phyloP scores from a whole-genome alignment of 2,113 vertebrate genomes.

The Pygathrix nemaeus region DNA sequence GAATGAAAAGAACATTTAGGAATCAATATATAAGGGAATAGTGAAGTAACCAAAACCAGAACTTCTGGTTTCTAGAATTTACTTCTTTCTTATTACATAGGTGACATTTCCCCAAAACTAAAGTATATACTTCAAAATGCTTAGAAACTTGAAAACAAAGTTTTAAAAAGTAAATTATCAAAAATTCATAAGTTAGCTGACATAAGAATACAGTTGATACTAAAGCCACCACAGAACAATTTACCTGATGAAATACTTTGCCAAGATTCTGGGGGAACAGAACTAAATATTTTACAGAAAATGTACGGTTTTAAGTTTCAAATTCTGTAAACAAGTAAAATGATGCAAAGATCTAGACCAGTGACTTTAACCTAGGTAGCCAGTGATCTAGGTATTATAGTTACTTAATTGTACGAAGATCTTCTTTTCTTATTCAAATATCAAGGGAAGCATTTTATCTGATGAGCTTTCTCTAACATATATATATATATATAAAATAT shows the following conservation, averaged over 20 bases:
- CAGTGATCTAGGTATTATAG: not conserved
- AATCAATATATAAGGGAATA: not conserved
- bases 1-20: not conserved
- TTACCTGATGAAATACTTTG: not conserved
- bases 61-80: constrained; percentile 1
- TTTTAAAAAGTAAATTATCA: constrained; percentile 19
- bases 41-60: not conserved
- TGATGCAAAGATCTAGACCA: not conserved
- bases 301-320: constrained; percentile 13
- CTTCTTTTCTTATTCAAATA: not conserved
- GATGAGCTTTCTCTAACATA: not conserved
- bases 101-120: not conserved
- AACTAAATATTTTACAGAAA: constrained; percentile 26
- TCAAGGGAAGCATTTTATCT: constrained; percentile 9
- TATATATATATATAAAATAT: not conserved
- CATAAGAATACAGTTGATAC: not conserved
- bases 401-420: constrained; percentile 14
- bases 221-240: not conserved
- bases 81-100: constrained; percentile 13
- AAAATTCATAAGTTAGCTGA: not conserved
- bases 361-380: not conserved
- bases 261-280: not conserved
- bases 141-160: not conserved
- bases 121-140: constrained; percentile 10
- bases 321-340: constrained; percentile 18